Evolutionary conservation across 2,888 invertebrate species (phyloP), one percentile per base, ranked within the genome.

Genomic region (Watsonalla binaria): DNA sequence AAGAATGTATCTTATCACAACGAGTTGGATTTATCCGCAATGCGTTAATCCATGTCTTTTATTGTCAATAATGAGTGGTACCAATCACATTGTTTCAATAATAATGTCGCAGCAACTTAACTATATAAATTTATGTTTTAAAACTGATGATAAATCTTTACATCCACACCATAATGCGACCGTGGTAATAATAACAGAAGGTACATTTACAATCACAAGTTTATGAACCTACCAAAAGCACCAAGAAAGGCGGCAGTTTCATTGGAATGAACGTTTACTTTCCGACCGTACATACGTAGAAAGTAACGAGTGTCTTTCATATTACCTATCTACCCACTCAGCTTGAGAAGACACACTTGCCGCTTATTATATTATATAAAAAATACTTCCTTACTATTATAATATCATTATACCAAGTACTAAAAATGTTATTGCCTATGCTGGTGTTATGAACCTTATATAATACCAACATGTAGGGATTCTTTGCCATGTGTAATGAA

Each of bases 1-100:
- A 71, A 68, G 62, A 73, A 74, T 66, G 57, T 62, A 68, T 70
- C 69, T 79, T 79, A 81, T 82, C 82, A 79, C 78, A 79, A 42
- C 9, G 24, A 74, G 66, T 76, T 72, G 62, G 70, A 68, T 72
- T 72, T 66, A 62, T 74, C 64, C 66, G 61, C 62, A 71, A 68
- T 72, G 62, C 66, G 59, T 61, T 51, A 63, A 56, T 11, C 42
- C 11, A 65, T 57, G 51, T 51, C 39, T 52, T 46, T 46, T 24
- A 42, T 51, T 46, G 37, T 11, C 42, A 42, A 37, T 37, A 37
- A 37, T 37, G 5, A 37, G 37, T 8, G 24, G 24, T 24, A 24
- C 24, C 24, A 24, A 24, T 24, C 24, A 24, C 24, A 24, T 24
- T 24, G 24, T 24, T 24, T 24, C 37, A 37, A 37, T 37, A 37